These are phyloP conservation scores for Menidia menidia DNA, from an alignment of 2,797 vertebrate species.

Conservation along the genomic window DNA sequence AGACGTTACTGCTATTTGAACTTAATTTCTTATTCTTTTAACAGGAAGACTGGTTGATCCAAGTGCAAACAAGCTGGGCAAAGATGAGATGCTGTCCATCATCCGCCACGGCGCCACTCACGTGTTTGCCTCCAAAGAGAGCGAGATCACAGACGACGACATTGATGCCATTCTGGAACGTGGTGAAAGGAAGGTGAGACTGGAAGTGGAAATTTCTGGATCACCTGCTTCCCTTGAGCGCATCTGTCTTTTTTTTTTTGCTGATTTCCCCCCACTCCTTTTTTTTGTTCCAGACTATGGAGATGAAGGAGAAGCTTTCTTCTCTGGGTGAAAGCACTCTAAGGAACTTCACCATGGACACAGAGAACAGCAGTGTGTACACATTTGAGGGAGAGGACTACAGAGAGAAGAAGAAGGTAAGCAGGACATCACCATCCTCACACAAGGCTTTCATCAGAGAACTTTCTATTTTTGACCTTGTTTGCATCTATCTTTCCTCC, in stretches of 20 bases:
- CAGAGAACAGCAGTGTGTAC: constrained; percentile 95
- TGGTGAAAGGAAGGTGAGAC: constrained; percentile 92
- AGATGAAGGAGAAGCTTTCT: constrained; percentile 96
- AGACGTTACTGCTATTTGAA: background rate
- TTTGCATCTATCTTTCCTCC: constrained; percentile 7
- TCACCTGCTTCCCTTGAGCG: background rate
- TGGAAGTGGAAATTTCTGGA: background rate
- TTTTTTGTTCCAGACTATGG: constrained; percentile 86
- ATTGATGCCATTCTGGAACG: constrained; percentile 95
- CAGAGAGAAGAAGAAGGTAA: constrained; percentile 99
- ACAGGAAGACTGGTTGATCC: constrained; percentile 96
- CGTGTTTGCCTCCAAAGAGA: constrained; percentile 98
- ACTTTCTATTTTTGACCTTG: constrained; percentile 1
- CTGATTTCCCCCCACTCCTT: background rate
- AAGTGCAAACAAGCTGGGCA: constrained; percentile 95
- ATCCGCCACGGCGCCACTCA: constrained; percentile 98
- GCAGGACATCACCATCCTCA: background rate
- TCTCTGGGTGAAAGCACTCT: constrained; percentile 95
- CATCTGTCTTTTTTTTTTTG: background rate
- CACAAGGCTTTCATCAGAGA: background rate
- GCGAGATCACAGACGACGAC: constrained; percentile 98
- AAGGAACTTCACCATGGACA: constrained; percentile 98
- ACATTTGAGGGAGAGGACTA: constrained; percentile 99
- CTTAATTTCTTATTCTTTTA: background rate
- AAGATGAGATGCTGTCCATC: constrained; percentile 99